Evolutionary conservation across 1,140 invertebrate genomes (phyloP).

Genomic region (Galleria mellonella): DNA sequence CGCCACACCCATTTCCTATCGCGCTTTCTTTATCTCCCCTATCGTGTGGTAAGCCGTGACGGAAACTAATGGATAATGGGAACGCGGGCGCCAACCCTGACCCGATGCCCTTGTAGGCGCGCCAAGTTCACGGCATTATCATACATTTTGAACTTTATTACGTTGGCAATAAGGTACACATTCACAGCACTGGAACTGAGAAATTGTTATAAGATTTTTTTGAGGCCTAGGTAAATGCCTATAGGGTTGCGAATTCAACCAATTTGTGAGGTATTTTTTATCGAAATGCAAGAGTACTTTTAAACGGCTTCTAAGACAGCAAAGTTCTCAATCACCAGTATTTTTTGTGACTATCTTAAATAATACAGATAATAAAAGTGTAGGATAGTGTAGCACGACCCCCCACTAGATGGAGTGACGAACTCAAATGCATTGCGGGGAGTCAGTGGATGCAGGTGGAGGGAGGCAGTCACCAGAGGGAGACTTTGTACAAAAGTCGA

Average conservation of each 20-base stretch:
- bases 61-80: constrained; percentile 9
- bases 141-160: constrained; percentile 6
- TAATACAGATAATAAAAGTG: too few relatives aligned
- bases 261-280: neutral
- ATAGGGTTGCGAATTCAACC: neutral
- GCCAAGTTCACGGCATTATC: constrained; percentile 20
- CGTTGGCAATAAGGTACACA: neutral
- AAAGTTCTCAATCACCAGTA: too few relatives aligned
- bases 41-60: too few relatives aligned
- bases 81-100: constrained; percentile 21
- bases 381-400: too few relatives aligned
- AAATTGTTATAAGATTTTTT: neutral
- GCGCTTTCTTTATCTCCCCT: neutral
- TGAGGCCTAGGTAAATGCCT: neutral
- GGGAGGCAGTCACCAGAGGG: too few relatives aligned
- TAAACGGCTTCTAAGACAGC: too few relatives aligned
- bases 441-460: too few relatives aligned
- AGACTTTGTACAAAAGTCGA: too few relatives aligned
- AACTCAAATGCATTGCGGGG: too few relatives aligned
- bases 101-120: constrained; percentile 18
- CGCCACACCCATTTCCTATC: neutral
- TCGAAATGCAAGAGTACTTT: neutral
- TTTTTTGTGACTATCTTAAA: too few relatives aligned
- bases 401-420: too few relatives aligned
- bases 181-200: neutral